Percentiles rank a stretch among this genome's conserved stretches.
Evolutionary conservation across 2,113 vertebrate genomes (phyloP).

Genomic region (Megaleporinus macrocephalus): DNA sequence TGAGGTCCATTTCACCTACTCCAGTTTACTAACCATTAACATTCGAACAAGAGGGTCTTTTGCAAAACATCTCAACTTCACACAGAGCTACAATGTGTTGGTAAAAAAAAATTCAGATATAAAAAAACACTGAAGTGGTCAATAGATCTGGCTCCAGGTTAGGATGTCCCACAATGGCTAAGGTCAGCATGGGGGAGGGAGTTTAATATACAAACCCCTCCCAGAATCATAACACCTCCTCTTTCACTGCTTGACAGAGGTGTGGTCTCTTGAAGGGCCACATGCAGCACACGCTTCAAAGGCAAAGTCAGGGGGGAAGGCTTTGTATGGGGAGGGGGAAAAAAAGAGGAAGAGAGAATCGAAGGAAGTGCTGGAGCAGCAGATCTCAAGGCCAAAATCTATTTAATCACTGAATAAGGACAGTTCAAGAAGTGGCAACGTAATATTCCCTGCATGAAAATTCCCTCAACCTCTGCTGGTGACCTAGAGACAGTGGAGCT

Average conservation of each 20-base stretch:
- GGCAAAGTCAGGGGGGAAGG: slow-evolving; percentile 53
- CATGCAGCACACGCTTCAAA: slow-evolving; percentile 60
- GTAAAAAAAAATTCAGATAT: slow-evolving; percentile 56
- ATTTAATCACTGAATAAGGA: slow-evolving; percentile 72
- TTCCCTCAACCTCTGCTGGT: slow-evolving; percentile 37
- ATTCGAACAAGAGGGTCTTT: background rate
- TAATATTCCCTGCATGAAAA: slow-evolving; percentile 64
- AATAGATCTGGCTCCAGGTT: slow-evolving; percentile 58
- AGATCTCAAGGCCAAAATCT: slow-evolving; percentile 73
- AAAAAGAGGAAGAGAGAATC: slow-evolving; percentile 25
- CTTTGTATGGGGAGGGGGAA: slow-evolving; percentile 38
- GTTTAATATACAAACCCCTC: slow-evolving; percentile 28
- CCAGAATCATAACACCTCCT: background rate
- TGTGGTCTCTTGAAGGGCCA: slow-evolving; percentile 47
- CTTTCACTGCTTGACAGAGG: slow-evolving; percentile 42
- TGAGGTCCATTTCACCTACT: background rate
- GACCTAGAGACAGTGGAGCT: slow-evolving; percentile 49
- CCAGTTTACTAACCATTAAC: background rate
- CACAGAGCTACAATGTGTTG: slow-evolving; percentile 42
- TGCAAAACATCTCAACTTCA: slow-evolving; percentile 41
- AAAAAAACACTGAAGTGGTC: slow-evolving; percentile 60
- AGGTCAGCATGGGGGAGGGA: slow-evolving; percentile 50
- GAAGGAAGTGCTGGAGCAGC: slow-evolving; percentile 67
- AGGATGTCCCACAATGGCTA: slow-evolving; percentile 66
- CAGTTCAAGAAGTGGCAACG: slow-evolving; percentile 61